A percentile compares a stretch with the other conserved stretches of the same genome.
Conservation (phyloP, 2,797 vertebrate genomes). For the Smutsia temminckii region DNA sequence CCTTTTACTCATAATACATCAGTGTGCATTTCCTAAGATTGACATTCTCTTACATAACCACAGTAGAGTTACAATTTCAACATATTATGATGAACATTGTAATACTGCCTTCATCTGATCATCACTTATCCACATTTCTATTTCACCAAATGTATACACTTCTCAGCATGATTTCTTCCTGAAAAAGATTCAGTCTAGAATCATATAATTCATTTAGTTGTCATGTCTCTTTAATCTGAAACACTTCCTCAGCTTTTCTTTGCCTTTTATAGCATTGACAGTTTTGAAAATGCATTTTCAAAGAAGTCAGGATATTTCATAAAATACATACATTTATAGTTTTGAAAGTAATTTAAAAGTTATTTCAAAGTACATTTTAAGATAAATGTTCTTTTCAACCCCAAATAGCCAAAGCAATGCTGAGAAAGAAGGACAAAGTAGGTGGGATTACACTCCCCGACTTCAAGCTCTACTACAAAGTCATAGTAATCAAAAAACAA, state of each 20-base stretch:
- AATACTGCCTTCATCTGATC: background rate
- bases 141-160: background rate
- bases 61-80: background rate
- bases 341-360: background rate
- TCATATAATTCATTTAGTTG: background rate
- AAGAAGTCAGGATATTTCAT: background rate
- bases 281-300: constrained; percentile 44
- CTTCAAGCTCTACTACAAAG: too few relatives aligned
- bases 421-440: too few relatives aligned
- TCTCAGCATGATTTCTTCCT: background rate
- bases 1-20: background rate
- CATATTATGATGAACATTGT: background rate
- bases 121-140: background rate
- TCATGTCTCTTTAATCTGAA: background rate
- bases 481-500: too few relatives aligned
- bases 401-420: too few relatives aligned
- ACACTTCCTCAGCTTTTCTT: background rate
- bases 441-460: too few relatives aligned
- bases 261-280: background rate
- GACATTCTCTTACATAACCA: background rate
- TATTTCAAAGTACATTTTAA: background rate
- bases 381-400: background rate
- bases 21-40: background rate
- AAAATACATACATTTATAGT: background rate
- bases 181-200: background rate